These are phyloP conservation scores for Dinoponera quadriceps DNA, from an alignment of 1,140 invertebrate species.

Conservation along the genomic window DNA sequence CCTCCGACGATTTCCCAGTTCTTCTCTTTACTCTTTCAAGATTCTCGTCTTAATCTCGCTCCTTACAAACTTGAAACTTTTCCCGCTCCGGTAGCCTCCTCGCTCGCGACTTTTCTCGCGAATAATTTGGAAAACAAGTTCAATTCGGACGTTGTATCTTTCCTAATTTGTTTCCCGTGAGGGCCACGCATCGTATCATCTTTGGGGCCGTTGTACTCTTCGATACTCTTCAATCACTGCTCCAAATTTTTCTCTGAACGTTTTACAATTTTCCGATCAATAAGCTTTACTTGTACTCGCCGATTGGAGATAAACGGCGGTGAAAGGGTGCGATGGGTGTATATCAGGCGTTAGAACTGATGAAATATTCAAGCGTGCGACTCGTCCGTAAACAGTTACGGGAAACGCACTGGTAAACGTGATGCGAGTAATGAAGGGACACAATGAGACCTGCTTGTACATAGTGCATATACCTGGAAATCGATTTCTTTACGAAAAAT, in stretches of 20 bases:
- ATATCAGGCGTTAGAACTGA: background rate
- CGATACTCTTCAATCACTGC: background rate
- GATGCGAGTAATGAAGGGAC: slow-evolving; percentile 44
- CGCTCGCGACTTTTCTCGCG: background rate
- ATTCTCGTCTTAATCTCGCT: too few relatives aligned
- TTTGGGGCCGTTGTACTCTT: background rate
- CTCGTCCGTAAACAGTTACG: slow-evolving; percentile 27
- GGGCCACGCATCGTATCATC: background rate
- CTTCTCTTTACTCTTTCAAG: too few relatives aligned
- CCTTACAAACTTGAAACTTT: background rate
- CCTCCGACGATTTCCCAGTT: too few relatives aligned
- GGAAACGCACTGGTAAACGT: slow-evolving; percentile 24
- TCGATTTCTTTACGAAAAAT: slow-evolving; percentile 48
- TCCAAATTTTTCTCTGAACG: slow-evolving; percentile 4
- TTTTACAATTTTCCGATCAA: slow-evolving; percentile 22
- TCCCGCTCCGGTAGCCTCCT: background rate
- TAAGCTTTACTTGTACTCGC: background rate
- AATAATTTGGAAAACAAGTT: background rate
- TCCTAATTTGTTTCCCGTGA: background rate
- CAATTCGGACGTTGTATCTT: background rate
- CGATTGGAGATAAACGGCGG: slow-evolving; percentile 23
- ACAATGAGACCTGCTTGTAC: slow-evolving; percentile 31
- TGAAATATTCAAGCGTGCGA: slow-evolving; percentile 53
- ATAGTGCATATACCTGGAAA: background rate
- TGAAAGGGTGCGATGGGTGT: background rate